Conservation (phyloP, 1,140 invertebrate species). For the Cotesia typhae region DNA sequence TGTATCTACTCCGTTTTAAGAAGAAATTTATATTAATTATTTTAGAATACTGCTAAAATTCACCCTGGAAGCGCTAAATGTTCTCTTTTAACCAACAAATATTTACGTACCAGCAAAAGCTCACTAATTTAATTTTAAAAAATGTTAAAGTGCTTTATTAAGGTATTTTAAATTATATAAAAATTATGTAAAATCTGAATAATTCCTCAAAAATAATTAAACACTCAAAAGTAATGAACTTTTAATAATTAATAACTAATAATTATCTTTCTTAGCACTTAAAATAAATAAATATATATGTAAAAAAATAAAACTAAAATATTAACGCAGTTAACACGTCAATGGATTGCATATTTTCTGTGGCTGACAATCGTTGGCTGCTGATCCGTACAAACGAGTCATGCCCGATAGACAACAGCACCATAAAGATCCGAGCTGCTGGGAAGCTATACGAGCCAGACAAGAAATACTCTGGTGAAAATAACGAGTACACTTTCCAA, state of each 20-base stretch:
- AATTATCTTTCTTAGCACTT: not conserved
- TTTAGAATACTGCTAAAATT: no score
- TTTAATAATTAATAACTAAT: constrained; percentile 25
- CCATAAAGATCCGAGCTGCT: constrained; percentile 53
- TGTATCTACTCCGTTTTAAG: no score
- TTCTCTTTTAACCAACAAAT: no score
- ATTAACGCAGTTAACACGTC: constrained; percentile 45
- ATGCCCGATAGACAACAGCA: constrained; percentile 53
- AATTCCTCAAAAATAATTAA: no score
- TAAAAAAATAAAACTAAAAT: constrained; percentile 20
- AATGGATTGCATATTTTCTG: constrained; percentile 52
- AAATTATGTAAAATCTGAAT: no score
- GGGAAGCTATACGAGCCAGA: constrained; percentile 53
- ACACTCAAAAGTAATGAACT: no score
- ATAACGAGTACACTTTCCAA: constrained; percentile 20
- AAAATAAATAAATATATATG: not conserved
- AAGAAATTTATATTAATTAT: no score
- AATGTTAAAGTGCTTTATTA: no score
- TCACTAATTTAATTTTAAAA: no score
- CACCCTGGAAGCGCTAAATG: no score
- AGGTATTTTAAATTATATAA: no score
- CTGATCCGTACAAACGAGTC: constrained; percentile 47
- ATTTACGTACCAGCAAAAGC: no score
- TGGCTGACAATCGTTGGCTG: constrained; percentile 52
- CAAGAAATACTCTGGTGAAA: constrained; percentile 41